Evolutionary conservation across 1,140 invertebrate species (phyloP).

Genomic region (Anastrepha obliqua): DNA sequence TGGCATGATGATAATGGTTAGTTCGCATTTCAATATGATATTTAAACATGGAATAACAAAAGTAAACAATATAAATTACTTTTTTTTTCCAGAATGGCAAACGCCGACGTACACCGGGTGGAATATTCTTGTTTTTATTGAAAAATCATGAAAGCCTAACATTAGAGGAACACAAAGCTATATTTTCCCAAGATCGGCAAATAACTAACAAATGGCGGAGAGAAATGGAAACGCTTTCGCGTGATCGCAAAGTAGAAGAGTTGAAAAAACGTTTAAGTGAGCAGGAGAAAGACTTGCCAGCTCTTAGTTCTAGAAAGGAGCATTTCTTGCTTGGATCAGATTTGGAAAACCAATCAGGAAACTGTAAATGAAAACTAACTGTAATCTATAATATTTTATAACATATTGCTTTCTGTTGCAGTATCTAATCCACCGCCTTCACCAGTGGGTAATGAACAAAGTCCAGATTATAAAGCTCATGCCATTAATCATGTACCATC

Average conservation of each 20-base stretch:
- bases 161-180: constrained; percentile 81
- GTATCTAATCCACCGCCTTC: constrained; percentile 86
- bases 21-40: not conserved
- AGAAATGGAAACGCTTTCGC: constrained; percentile 75
- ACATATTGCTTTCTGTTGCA: constrained; percentile 49
- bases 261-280: constrained; percentile 76
- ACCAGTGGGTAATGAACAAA: constrained; percentile 84
- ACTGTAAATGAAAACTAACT: constrained; percentile 68
- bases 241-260: constrained; percentile 80
- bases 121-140: constrained; percentile 87
- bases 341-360: constrained; percentile 76
- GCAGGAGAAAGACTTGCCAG: constrained; percentile 78
- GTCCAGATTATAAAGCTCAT: constrained; percentile 79
- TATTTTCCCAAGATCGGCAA: constrained; percentile 83
- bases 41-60: not conserved
- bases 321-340: constrained; percentile 75
- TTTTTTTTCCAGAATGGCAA: constrained; percentile 81
- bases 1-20: constrained; percentile 87
- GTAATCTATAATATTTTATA: not conserved
- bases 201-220: constrained; percentile 77
- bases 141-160: constrained; percentile 84
- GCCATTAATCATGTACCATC: constrained; percentile 75
- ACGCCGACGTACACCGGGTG: constrained; percentile 87
- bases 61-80: not conserved
- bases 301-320: constrained; percentile 76